Conservation (phyloP, 1,140 invertebrate species). For the Agraylea sexmaculata region DNA sequence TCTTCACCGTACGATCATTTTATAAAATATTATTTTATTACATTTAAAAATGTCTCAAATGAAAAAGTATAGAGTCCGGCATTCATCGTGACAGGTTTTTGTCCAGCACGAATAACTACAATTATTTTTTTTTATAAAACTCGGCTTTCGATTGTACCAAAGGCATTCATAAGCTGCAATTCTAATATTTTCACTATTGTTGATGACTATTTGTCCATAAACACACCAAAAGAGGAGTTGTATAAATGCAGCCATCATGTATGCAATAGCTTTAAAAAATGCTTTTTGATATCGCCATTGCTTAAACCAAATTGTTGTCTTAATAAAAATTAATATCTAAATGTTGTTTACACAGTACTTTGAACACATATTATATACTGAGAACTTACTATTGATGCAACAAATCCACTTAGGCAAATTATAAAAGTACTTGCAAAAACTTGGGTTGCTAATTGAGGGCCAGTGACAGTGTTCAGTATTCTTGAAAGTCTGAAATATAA, state of each 20-base stretch:
- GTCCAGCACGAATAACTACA: conserved; percentile 25
- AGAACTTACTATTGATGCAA: conserved; percentile 17
- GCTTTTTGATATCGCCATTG: conserved; percentile 7
- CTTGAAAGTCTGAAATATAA: conserved; percentile 12
- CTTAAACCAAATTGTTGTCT: too few relatives aligned
- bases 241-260: conserved; percentile 7
- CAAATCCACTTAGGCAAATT: conserved; percentile 19
- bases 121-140: conserved; percentile 19
- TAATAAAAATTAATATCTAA: too few relatives aligned
- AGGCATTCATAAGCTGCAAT: conserved; percentile 22
- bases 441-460: conserved; percentile 12
- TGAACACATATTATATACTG: too few relatives aligned
- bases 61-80: conserved; percentile 19
- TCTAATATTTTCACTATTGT: conserved; percentile 21
- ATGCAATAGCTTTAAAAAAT: conserved; percentile 10
- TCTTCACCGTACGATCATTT: background rate
- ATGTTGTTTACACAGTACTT: too few relatives aligned
- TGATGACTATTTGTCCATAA: conserved; percentile 11
- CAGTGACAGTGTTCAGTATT: conserved; percentile 13
- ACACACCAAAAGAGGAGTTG: conserved; percentile 18
- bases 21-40: conserved; percentile 5
- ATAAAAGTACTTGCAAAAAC: conserved; percentile 15
- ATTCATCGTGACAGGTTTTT: conserved; percentile 26
- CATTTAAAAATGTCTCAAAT: conserved; percentile 14
- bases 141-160: conserved; percentile 18